These are phyloP conservation scores for Dermolepida albohirtum DNA, from an alignment of 2,888 invertebrate species.

Conservation along the genomic window DNA sequence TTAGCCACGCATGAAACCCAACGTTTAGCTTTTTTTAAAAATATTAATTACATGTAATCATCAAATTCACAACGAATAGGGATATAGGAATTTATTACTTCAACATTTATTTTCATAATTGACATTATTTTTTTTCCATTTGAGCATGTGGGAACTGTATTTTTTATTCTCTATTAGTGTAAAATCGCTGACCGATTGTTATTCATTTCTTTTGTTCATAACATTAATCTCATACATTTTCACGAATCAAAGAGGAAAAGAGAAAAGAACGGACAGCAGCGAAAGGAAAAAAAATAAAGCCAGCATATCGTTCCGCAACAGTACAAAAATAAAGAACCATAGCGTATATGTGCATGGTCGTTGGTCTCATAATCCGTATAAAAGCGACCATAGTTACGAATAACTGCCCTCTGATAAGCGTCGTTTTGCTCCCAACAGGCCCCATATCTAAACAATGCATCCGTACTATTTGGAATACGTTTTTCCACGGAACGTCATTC, in stretches of 20 bases:
- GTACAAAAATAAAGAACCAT: conserved; percentile 24
- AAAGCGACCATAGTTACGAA: conserved; percentile 48
- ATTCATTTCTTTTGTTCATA: conserved; percentile 8
- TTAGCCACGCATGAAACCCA: no score
- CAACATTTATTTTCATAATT: no score
- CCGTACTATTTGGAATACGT: conserved; percentile 32
- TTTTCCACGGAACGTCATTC: conserved; percentile 18
- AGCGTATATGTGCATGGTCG: conserved; percentile 29
- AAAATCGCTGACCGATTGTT: conserved; percentile 14
- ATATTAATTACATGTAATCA: no score
- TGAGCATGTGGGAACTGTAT: neutral
- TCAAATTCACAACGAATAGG: no score
- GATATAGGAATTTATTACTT: no score
- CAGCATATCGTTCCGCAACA: conserved; percentile 28
- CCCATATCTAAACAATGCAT: conserved; percentile 47
- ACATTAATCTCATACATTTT: conserved; percentile 17
- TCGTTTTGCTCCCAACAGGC: conserved; percentile 41
- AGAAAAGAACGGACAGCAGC: neutral
- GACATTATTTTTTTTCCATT: no score
- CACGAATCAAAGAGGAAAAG: conserved; percentile 5
- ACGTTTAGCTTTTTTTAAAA: no score
- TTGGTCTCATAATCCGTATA: conserved; percentile 49
- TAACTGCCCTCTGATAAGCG: conserved; percentile 50
- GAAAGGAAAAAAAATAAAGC: conserved; percentile 8
- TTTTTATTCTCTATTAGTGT: conserved; percentile 1